Base-by-base conservation (phyloP, 1,140 invertebrate genomes). In the Drosophila santomea region DNA sequence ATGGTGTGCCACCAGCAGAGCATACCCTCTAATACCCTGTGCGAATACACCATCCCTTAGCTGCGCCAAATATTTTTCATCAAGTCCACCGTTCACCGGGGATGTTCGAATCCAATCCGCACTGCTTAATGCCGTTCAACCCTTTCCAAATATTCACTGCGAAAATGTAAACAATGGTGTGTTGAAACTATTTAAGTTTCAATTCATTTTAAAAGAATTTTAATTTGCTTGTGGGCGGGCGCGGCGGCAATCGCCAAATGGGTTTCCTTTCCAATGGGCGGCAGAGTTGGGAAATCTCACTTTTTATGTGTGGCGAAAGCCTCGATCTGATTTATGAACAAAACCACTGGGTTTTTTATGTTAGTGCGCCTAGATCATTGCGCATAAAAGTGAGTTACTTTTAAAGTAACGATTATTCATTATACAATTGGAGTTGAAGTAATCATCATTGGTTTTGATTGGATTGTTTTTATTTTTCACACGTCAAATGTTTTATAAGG, bases 121-220 rank as follows among this genome's bases (percentile, higher is more conserved):
- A 15, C 25, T 5, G 48, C 15, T 35, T 50, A 15, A 50, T 35
- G 6, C 14, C 48, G 2, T 28, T 17, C 25, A 50, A 50, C 25
- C 25, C 48, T 50, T 50, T 17, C 25, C 8, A n/a, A 50, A 35
- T 7, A 12, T n/a, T 35, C n/a, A 17, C n/a, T 8, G 4, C 8
- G n/a, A 50, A 50, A 50, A 50, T n/a, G 48, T 50, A 50, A 50
- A 32, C 48, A 50, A 32, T 6, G 10, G 10, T 3, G 8, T 50
- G 25, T 50, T 32, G 17, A 47, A 23, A 47, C 20, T 23, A 14
- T 12, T 25, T 47, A 23, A 47, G 43, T 44, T 25, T 47, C 20
- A 25, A 23, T 12, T 47, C 44, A 25, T 23, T 47, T 14, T 2
- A 14, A 25, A 47, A 47, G 15, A 20, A 20, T 20, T 44, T 20